Conservation (phyloP, 2,797 vertebrate species). For the Alosa sapidissima region DNA sequence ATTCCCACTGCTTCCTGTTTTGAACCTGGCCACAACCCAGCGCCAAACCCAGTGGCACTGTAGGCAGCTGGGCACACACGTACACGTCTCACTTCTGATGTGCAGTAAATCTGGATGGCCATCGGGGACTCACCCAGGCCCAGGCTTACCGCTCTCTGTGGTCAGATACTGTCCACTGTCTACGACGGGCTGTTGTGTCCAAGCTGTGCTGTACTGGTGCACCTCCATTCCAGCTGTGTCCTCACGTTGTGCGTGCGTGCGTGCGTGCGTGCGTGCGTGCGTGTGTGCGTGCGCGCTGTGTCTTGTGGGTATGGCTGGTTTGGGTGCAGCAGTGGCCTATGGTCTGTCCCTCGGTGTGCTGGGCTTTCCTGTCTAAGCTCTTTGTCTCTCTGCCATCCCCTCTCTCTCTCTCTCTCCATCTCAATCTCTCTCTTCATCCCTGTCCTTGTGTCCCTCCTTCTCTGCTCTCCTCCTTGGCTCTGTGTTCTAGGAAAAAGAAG, state of each 20-base stretch:
- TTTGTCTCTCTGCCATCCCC: slow-evolving; percentile 77
- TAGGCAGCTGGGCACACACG: no score
- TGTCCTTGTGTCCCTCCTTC: slow-evolving; percentile 69
- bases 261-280: background rate
- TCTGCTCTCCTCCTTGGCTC: slow-evolving; percentile 75
- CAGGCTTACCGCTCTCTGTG: background rate
- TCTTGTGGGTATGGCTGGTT: slow-evolving; percentile 56
- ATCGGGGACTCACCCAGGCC: no score
- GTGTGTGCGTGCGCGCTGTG: slow-evolving; percentile 52
- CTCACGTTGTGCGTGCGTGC: background rate
- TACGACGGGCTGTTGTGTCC: background rate
- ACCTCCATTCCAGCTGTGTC: background rate
- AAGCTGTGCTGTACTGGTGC: no score
- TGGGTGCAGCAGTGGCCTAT: slow-evolving; percentile 42
- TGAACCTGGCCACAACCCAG: no score
- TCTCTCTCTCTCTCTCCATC: slow-evolving; percentile 61
- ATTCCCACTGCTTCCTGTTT: no score
- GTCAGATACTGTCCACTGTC: background rate
- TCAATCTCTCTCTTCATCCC: slow-evolving; percentile 27
- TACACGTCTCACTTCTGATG: no score
- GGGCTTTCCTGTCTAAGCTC: slow-evolving; percentile 83
- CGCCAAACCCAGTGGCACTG: no score
- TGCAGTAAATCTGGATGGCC: no score
- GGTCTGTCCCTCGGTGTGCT: slow-evolving; percentile 59
- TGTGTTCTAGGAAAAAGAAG: slow-evolving; percentile 91